These are phyloP conservation scores for Cynopterus sphinx DNA, from an alignment of 2,797 vertebrate genomes.

Conservation along the genomic window DNA sequence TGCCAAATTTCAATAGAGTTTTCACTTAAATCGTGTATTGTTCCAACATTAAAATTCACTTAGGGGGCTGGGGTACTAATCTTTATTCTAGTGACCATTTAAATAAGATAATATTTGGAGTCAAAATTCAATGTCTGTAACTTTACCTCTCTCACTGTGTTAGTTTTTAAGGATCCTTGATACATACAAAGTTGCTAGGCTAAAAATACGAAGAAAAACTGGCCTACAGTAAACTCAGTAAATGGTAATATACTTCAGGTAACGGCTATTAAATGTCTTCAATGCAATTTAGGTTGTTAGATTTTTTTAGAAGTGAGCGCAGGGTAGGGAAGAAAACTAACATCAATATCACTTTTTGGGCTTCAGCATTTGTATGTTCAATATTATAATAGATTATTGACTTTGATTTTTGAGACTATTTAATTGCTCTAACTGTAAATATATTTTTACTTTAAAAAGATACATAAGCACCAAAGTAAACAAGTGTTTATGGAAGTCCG, in stretches of 20 bases:
- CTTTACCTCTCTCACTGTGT: background rate
- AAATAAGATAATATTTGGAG: background rate
- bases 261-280: background rate
- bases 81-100: background rate
- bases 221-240: background rate
- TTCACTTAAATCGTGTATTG: background rate
- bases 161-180: background rate
- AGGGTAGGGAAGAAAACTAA: background rate
- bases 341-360: background rate
- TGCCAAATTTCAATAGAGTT: background rate
- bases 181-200: background rate
- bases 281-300: background rate
- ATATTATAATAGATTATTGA: background rate
- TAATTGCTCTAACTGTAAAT: background rate
- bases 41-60: background rate
- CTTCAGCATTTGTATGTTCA: constrained; percentile 6
- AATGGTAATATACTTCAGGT: background rate
- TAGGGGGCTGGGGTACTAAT: background rate
- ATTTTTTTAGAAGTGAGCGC: background rate
- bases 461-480: background rate
- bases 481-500: background rate
- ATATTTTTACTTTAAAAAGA: background rate
- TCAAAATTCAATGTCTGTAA: background rate
- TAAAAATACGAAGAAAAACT: constrained; percentile 25
- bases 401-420: background rate